Base-by-base conservation (phyloP, 2,888 invertebrate species). In the Drosophila barbarae region DNA sequence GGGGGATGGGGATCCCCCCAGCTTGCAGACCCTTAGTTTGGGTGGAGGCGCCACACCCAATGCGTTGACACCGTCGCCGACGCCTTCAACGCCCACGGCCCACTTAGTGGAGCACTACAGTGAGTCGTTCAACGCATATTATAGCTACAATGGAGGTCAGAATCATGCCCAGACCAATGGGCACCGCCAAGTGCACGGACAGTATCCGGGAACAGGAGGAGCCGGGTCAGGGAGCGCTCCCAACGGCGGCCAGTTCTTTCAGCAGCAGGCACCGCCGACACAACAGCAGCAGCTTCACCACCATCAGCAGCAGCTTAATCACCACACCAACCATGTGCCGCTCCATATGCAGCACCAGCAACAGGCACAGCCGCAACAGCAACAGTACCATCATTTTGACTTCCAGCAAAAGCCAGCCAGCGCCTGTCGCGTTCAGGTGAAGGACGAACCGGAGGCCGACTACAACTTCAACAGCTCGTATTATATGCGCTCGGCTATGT, bases 381-480 rank as follows among this genome's bases (percentile, higher is more conserved):
- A 71, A 15, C 74, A 75, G 38, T 72, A 81, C 51, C 78, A 82
- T n/a, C 72, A 78, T 36, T 78, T 74, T 64, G 76, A 77, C 39
- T 78, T 79, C 55, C 76, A 75, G 26, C 76, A 75, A 35, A 78
- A 78, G 54, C 41, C 52, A 30, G 67, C 53, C 38, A 80, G 54
- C 47, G 65, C 49, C 56, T 77, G 77, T 52, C 78, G 77, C 8
- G 28, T 71, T 39, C 57, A 71, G 54, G 51, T 77, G 61, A 83
- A 83, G 70, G 69, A 78, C 67, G 80, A 81, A 38, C 77, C 69
- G 52, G 82, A 77, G 51, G 52, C 74, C 46, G 81, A 83, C 54
- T 80, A 82, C 69, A 82, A 76, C 67, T 83, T 69, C 69, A 84
- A 80, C 71, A 73, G 73, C 41, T 73, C 81, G 61, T 80, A 75